These are phyloP conservation scores for Artibeus lituratus DNA, from an alignment of 2,797 vertebrate species.

Conservation along the genomic window DNA sequence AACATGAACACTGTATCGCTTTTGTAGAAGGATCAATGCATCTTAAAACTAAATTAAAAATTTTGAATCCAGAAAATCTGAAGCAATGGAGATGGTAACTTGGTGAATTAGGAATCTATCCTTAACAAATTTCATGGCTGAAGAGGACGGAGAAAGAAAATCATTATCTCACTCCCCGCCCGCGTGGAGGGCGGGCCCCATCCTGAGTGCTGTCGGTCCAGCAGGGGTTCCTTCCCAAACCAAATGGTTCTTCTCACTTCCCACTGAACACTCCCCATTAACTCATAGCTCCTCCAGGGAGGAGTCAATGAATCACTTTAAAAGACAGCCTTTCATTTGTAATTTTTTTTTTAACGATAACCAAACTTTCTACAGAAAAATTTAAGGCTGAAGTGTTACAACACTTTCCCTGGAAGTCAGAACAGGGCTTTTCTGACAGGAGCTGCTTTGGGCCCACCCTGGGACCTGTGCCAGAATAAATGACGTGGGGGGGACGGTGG, in stretches of 20 bases:
- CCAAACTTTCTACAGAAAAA: slow-evolving; percentile 56
- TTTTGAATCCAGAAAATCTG: neutral
- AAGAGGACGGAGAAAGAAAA: neutral
- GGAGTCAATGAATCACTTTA: slow-evolving; percentile 3
- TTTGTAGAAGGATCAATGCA: neutral
- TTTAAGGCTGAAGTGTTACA: slow-evolving; percentile 50
- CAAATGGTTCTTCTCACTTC: neutral
- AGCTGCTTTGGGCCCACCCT: slow-evolving; percentile 59
- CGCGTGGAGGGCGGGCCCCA: neutral
- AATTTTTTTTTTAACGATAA: slow-evolving; percentile 31
- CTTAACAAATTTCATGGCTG: neutral
- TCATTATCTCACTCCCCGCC: neutral
- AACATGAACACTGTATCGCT: neutral
- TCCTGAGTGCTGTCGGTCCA: neutral
- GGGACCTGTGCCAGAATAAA: slow-evolving; percentile 73
- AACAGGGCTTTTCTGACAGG: slow-evolving; percentile 13
- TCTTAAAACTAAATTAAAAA: neutral
- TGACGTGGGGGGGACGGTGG: slow-evolving; percentile 52
- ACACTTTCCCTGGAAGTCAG: slow-evolving; percentile 69
- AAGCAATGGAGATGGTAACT: neutral
- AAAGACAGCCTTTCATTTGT: slow-evolving; percentile 46
- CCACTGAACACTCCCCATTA: neutral
- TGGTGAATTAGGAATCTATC: neutral
- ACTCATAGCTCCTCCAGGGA: neutral
- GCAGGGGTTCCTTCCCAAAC: neutral